Evolutionary conservation across 2,797 vertebrate species (phyloP).

Genomic region (Propithecus deckenii): DNA sequence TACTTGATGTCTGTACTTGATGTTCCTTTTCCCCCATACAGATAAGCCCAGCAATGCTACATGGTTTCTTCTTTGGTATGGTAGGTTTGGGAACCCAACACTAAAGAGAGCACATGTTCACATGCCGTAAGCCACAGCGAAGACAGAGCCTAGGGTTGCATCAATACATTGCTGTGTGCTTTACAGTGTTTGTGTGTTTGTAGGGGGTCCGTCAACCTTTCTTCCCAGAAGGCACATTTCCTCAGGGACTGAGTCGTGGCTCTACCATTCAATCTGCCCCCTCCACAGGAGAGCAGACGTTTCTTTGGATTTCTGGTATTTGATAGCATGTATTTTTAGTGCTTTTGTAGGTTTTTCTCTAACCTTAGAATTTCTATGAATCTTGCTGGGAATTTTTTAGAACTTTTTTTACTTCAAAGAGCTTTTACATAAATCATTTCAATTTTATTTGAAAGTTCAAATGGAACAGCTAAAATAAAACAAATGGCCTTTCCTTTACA

Average conservation of each 20-base stretch:
- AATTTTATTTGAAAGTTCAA: constrained; percentile 41
- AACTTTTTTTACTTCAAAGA: neutral
- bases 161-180: neutral
- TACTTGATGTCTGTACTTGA: neutral
- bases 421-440: neutral
- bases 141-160: neutral
- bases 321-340: neutral
- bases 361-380: neutral
- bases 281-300: neutral
- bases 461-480: neutral
- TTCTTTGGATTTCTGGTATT: neutral
- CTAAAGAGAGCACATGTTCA: neutral
- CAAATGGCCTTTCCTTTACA: neutral
- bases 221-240: neutral
- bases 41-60: neutral
- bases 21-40: neutral
- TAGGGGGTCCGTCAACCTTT: neutral
- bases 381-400: neutral
- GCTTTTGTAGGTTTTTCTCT: neutral
- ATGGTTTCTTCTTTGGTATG: neutral
- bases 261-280: neutral
- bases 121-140: neutral
- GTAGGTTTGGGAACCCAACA: neutral
- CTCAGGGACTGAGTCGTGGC: neutral
- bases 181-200: neutral